Evolutionary conservation across 2,797 vertebrate genomes (phyloP), one percentile per base, ranked within the genome.

Genomic region (Sebastes paucispinis): DNA sequence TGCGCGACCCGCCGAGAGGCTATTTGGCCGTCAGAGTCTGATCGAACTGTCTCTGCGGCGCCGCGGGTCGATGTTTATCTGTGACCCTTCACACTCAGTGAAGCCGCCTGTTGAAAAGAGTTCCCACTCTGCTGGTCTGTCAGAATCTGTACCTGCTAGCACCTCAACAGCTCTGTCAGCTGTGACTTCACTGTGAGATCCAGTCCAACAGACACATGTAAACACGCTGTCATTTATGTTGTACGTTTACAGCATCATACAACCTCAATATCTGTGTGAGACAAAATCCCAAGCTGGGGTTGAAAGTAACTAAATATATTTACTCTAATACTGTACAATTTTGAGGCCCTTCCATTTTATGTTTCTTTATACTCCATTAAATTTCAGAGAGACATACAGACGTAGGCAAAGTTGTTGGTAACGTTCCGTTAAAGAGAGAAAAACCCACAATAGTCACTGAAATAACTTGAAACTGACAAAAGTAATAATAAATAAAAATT

Each of bases 61-160:
- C 29, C 18, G 55, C 14, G 5, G 71, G 32, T 71, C 25, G 29
- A 75, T 62, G 69, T 85, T 82, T 72, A 75, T 78, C 58, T 70
- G 25, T 83, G 77, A 88, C 85, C 82, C 62, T 58, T 77, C 34
- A 25, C 68, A 34, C 72, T 71, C 68, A 50, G 77, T 73, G 47
- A 78, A 74, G 67, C 69, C 13, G 24, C n/a, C 77, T 82, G 84
- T 57, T 84, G 68, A 82, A 82, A 79, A 67, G 58, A 72, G 67
- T 24, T 86, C 66, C 73, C 67, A 64, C 85, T 86, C 66, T 62
- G 70, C 74, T 22, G 67, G 31, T 64, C 80, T 80, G 74, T 88
- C 84, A 84, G 72, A 81, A 75, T 57, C 65, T 64, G 65, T n/a
- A 73, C 5, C 55, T 67, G 76, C 82, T 54, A 64, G 85, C 81